phyloP scores from a whole-genome alignment of 2,888 invertebrate species.

The Eupithecia dodoneata region DNA sequence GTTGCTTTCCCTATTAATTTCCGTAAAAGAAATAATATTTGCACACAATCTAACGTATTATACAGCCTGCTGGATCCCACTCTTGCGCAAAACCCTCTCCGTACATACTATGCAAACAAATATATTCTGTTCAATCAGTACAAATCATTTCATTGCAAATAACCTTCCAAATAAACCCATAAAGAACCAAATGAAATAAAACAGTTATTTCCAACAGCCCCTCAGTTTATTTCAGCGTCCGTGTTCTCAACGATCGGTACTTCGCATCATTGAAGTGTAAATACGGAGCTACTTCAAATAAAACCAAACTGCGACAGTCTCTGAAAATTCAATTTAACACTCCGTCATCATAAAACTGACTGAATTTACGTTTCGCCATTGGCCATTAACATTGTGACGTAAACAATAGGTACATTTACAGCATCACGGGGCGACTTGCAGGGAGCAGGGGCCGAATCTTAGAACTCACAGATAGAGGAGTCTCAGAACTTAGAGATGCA shows the following conservation, averaged over 20 bases:
- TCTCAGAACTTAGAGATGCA: too few relatives aligned
- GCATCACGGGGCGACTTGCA: not conserved
- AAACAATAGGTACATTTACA: constrained; percentile 24
- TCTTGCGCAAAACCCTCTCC: not conserved
- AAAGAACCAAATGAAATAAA: not conserved
- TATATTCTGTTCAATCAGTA: not conserved
- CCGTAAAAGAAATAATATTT: too few relatives aligned
- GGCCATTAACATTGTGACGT: constrained; percentile 33
- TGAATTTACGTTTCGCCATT: constrained; percentile 38
- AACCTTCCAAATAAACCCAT: not conserved
- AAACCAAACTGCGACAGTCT: constrained; percentile 10
- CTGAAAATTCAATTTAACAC: constrained; percentile 39
- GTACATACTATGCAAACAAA: not conserved
- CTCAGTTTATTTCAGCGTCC: constrained; percentile 1
- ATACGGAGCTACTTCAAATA: constrained; percentile 9
- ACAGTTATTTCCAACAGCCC: not conserved
- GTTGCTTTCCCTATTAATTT: too few relatives aligned
- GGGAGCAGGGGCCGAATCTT: not conserved
- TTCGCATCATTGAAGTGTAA: constrained; percentile 10
- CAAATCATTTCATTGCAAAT: not conserved
- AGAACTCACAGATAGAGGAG: not conserved
- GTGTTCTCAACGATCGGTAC: not conserved
- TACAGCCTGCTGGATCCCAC: not conserved
- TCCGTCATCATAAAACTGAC: constrained; percentile 37
- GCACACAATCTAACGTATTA: not conserved